Conservation (phyloP, 2,888 invertebrate species). For the Tipula unca region DNA sequence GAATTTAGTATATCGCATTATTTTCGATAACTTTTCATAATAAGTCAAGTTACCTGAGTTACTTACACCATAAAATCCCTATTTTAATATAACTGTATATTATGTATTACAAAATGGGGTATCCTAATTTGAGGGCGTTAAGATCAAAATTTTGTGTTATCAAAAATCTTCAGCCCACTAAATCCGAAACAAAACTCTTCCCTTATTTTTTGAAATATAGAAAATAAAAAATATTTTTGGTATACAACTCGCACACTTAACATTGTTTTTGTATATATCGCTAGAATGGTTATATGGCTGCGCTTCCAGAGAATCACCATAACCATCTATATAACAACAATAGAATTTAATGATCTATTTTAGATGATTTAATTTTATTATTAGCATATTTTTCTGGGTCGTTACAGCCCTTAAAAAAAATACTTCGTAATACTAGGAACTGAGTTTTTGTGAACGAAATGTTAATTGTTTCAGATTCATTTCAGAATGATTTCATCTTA, state of each 20-base stretch:
- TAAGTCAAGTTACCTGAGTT: no score
- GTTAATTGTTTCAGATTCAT: neutral
- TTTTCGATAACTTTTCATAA: no score
- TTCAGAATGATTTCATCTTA: neutral
- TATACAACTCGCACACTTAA: neutral
- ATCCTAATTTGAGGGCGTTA: neutral
- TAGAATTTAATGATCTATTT: neutral
- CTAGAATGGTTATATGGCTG: neutral
- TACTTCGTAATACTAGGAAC: neutral
- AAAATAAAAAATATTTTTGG: neutral
- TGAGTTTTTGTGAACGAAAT: neutral
- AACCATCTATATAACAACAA: neutral
- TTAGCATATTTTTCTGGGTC: neutral
- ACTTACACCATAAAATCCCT: no score
- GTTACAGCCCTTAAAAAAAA: neutral
- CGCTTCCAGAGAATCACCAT: neutral
- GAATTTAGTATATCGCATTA: no score
- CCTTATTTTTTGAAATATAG: neutral
- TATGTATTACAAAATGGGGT: no score
- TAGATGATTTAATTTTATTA: neutral
- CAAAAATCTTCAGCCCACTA: neutral
- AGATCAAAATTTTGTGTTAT: neutral
- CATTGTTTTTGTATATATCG: neutral
- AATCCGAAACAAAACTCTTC: neutral
- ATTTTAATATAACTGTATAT: no score